These are phyloP conservation scores for Loris lydekkerianus DNA, from an alignment of 2,797 vertebrate genomes.

Conservation along the genomic window DNA sequence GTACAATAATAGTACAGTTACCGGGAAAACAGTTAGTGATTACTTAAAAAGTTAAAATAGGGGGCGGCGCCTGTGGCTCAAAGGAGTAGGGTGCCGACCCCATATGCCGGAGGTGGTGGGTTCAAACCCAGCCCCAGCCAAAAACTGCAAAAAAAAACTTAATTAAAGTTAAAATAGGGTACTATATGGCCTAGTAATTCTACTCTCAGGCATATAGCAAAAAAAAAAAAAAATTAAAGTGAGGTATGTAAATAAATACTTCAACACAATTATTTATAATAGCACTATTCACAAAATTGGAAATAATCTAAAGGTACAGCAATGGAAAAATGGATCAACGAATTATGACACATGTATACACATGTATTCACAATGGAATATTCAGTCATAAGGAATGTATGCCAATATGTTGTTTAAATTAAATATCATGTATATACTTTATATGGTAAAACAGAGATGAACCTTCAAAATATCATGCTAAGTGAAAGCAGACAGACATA, in stretches of 20 bases:
- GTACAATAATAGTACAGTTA: neutral
- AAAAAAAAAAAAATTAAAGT: conserved; percentile 43
- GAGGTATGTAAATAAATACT: neutral
- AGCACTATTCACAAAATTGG: neutral
- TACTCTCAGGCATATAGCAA: neutral
- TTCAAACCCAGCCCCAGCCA: no score
- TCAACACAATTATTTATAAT: neutral
- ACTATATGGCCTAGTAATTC: neutral
- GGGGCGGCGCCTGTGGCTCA: no score
- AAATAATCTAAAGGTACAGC: neutral
- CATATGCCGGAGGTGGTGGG: no score
- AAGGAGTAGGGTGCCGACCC: no score
- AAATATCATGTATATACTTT: neutral
- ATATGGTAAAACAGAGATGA: neutral
- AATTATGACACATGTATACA: neutral
- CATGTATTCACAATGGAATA: neutral
- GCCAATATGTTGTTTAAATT: neutral
- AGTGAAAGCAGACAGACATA: neutral
- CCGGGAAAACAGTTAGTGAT: neutral
- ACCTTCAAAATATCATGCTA: neutral
- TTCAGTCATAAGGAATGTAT: neutral
- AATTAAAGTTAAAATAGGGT: conserved; percentile 26
- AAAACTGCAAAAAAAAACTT: no score
- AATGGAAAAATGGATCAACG: neutral
- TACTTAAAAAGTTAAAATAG: neutral